Percentiles rank a stretch among this genome's conserved stretches.
Evolutionary conservation across 2,113 vertebrate genomes (phyloP).

Genomic region (Sphyrna mokarran): DNA sequence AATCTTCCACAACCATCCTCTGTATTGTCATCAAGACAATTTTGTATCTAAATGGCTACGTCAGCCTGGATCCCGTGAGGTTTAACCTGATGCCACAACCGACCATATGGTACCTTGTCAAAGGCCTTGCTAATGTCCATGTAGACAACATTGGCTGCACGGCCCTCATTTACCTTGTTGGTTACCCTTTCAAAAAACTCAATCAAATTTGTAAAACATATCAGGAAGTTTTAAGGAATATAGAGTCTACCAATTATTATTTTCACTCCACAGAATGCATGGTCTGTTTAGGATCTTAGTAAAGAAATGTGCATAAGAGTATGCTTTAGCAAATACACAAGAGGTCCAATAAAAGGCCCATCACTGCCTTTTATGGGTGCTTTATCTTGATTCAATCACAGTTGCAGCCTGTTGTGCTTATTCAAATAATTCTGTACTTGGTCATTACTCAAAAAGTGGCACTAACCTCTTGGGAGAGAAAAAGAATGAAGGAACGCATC

Average conservation of each 20-base stretch:
- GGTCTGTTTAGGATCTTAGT: neutral
- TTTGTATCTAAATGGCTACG: too few species aligned
- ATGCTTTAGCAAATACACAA: neutral
- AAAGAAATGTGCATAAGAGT: neutral
- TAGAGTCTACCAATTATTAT: neutral
- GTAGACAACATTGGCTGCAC: too few species aligned
- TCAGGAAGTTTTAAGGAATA: neutral
- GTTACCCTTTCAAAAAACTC: too few species aligned
- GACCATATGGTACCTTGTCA: too few species aligned
- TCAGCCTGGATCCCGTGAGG: too few species aligned
- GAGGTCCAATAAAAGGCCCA: neutral
- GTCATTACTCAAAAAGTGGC: neutral
- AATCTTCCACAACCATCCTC: too few species aligned
- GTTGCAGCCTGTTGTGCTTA: neutral
- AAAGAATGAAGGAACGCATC: neutral
- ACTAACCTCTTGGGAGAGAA: neutral
- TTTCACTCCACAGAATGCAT: neutral
- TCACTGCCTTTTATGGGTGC: neutral
- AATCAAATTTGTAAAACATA: too few species aligned
- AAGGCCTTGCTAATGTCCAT: too few species aligned
- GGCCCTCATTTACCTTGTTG: too few species aligned
- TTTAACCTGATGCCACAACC: too few species aligned
- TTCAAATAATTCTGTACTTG: neutral
- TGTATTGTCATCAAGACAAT: too few species aligned
- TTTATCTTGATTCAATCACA: neutral